These are phyloP conservation scores for Tetragnatha montana DNA, from an alignment of 2,888 invertebrate species.

Conservation along the genomic window DNA sequence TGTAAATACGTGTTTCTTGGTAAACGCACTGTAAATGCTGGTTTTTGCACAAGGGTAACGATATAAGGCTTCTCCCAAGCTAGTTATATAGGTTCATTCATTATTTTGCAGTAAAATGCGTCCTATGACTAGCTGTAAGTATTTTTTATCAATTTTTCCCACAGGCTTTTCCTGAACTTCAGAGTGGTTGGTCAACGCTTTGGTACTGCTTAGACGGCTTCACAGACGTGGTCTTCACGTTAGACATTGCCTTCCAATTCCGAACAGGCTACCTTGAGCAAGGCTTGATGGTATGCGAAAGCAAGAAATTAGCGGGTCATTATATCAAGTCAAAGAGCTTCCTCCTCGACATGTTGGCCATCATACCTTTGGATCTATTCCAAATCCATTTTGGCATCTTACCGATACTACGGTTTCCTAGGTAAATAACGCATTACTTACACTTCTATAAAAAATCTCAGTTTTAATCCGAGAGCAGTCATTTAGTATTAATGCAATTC, in stretches of 20 bases:
- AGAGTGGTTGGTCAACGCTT: constrained; percentile 83
- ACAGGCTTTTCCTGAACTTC: constrained; percentile 92
- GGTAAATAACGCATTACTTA: constrained; percentile 17
- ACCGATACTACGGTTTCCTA: constrained; percentile 85
- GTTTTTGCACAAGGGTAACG: too few species aligned
- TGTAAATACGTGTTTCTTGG: too few species aligned
- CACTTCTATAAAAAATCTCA: background rate
- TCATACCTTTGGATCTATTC: constrained; percentile 90
- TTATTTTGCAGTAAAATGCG: background rate
- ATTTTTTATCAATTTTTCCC: background rate
- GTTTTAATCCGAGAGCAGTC: background rate
- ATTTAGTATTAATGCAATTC: background rate
- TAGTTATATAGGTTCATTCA: too few species aligned
- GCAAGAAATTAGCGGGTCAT: constrained; percentile 90
- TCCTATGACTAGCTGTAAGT: background rate
- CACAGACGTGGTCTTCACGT: constrained; percentile 89
- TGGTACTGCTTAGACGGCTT: constrained; percentile 90
- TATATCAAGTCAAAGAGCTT: constrained; percentile 90
- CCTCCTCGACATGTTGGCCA: constrained; percentile 86
- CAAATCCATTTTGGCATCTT: constrained; percentile 88
- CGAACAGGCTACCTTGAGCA: constrained; percentile 96
- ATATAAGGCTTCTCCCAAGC: background rate
- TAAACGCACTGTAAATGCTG: too few species aligned
- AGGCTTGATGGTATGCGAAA: constrained; percentile 95
- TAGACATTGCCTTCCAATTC: constrained; percentile 93